Evolutionary conservation across 2,113 vertebrate genomes (phyloP), one percentile per base, ranked within the genome.

Genomic region (Telmatochromis brichardi): DNA sequence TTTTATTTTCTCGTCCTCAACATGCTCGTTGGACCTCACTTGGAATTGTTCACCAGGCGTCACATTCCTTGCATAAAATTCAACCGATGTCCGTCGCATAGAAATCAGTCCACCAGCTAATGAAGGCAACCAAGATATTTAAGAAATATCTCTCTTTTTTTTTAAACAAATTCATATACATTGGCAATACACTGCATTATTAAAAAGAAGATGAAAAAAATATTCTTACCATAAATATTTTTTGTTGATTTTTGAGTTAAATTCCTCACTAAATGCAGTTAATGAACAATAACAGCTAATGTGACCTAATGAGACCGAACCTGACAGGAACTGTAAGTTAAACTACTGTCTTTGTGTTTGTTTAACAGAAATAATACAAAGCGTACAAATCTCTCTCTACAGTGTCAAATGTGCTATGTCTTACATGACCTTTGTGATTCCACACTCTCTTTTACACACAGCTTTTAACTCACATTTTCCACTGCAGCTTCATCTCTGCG

Each of bases 391-490:
- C 15, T 76, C 14, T 19, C 73, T 50, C 73, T 51, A n/a, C 73
- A 33, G 45, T 13, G 1, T 58, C 23, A 58, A 10, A 58, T 28
- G 15, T 3, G 26, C 4, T 28, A 6, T 11, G 17, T n/a, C 57
- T 33, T 33, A 51, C 8, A 57, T 60, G 79, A 89, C 79, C 82
- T 87, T 83, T 68, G 73, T 78, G 26, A 51, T n/a, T 78, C 45
- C 45, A 78, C 71, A 8, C 42, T 2, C 71, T 84, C 76, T 12
- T 54, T 50, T 28, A 73, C 84, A 9, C 42, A 37, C 81, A 17
- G 14, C 14, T 17, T 63, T 31, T 17, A 54, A 81, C 78, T 91
- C 90, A 91, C 6, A 93, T 65, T 90, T 92, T 92, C 92, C 93
- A 92, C 85, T n/a, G 76, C 5, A 84, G 53, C 47, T 78, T 65